These are phyloP conservation scores for Mohoua ochrocephala DNA, from an alignment of 2,113 vertebrate species.

Conservation along the genomic window DNA sequence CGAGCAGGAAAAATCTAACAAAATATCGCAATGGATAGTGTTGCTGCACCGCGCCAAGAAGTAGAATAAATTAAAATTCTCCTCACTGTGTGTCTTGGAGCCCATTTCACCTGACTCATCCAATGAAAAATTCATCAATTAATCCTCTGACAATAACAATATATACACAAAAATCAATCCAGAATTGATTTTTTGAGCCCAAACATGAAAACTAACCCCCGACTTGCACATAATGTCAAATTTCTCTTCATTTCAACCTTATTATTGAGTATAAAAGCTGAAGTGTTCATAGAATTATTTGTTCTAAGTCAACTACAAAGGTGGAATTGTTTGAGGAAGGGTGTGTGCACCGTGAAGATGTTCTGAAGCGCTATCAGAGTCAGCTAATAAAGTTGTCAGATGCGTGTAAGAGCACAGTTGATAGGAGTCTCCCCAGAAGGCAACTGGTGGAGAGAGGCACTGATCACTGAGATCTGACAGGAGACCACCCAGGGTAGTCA, in stretches of 20 bases:
- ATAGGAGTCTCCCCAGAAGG: slow-evolving; percentile 83
- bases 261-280: slow-evolving; percentile 77
- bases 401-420: slow-evolving; percentile 76
- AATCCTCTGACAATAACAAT: slow-evolving; percentile 87
- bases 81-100: slow-evolving; percentile 71
- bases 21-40: slow-evolving; percentile 53
- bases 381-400: slow-evolving; percentile 96
- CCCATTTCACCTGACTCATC: slow-evolving; percentile 79
- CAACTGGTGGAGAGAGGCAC: slow-evolving; percentile 77
- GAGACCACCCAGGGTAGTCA: slow-evolving; percentile 89
- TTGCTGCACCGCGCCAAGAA: slow-evolving; percentile 60
- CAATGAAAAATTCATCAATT: slow-evolving; percentile 90
- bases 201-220: slow-evolving; percentile 73
- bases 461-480: slow-evolving; percentile 83
- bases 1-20: slow-evolving; percentile 46
- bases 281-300: slow-evolving; percentile 78
- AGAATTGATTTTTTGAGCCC: slow-evolving; percentile 81
- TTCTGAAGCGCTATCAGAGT: slow-evolving; percentile 44
- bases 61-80: slow-evolving; percentile 80
- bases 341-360: slow-evolving; percentile 47
- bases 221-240: slow-evolving; percentile 76
- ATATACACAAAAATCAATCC: slow-evolving; percentile 84
- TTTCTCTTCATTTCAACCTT: slow-evolving; percentile 79
- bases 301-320: slow-evolving; percentile 77
- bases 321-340: slow-evolving; percentile 75